These are phyloP conservation scores for Panthera leo DNA, from an alignment of 2,113 vertebrate genomes.

Conservation along the genomic window DNA sequence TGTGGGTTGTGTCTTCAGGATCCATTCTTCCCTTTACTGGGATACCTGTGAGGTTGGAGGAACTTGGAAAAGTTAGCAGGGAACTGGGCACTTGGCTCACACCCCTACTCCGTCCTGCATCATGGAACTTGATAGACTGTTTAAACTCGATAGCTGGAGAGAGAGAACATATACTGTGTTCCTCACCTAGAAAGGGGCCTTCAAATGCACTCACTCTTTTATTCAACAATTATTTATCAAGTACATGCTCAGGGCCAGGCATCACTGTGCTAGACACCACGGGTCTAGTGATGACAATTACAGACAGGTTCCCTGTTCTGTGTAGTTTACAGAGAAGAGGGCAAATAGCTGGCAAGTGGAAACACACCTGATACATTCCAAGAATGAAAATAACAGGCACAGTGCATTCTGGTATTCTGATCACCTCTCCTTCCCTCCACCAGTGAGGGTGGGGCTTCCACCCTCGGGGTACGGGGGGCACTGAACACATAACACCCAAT, in stretches of 20 bases:
- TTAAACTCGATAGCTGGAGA: neutral
- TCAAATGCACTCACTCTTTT: neutral
- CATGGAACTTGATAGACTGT: neutral
- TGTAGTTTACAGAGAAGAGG: neutral
- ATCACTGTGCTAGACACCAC: neutral
- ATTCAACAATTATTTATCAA: neutral
- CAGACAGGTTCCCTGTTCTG: neutral
- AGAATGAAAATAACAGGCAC: neutral
- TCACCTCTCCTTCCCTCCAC: neutral
- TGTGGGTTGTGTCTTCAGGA: neutral
- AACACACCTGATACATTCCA: neutral
- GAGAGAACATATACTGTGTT: neutral
- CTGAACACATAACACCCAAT: neutral
- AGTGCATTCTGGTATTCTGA: neutral
- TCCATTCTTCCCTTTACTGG: neutral
- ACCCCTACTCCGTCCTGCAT: neutral
- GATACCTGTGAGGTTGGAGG: neutral
- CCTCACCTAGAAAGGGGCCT: neutral
- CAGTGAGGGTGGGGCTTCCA: neutral
- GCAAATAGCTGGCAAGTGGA: neutral
- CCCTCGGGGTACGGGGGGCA: too few species aligned
- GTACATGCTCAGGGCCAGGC: neutral
- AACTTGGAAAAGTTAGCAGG: neutral
- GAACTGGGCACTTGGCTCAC: neutral
- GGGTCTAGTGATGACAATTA: neutral